phyloP scores from a whole-genome alignment of 1,140 invertebrate genomes.

The Armadillidium nasatum region DNA sequence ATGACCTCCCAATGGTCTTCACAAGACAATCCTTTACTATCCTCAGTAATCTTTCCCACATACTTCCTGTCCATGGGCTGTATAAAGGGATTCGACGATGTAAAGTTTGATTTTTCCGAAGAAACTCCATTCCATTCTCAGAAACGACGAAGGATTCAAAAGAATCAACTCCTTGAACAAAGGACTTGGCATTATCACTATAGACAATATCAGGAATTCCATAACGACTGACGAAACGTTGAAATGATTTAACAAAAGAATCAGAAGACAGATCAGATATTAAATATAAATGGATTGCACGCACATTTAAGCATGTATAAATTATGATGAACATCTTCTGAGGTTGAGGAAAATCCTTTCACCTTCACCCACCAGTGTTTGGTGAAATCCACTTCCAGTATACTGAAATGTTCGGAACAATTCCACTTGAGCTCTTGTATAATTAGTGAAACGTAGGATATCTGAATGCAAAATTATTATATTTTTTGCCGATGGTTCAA shows the following conservation, averaged over 20 bases:
- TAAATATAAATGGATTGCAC: conserved; percentile 14
- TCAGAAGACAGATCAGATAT: not conserved
- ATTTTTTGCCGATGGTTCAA: conserved; percentile 14
- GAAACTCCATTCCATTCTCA: not conserved
- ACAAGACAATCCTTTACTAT: conserved; percentile 21
- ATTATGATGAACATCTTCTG: conserved; percentile 22
- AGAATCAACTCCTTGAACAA: not conserved
- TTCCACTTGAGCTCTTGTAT: not conserved
- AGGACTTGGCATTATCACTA: conserved; percentile 19
- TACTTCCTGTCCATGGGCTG: not conserved
- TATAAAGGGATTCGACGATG: conserved; percentile 9
- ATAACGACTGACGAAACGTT: not conserved
- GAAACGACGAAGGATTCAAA: not conserved
- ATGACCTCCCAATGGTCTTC: not conserved
- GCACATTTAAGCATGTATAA: conserved; percentile 18
- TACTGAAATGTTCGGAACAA: conserved; percentile 7
- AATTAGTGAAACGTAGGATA: conserved; percentile 8
- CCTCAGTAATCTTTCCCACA: conserved; percentile 16
- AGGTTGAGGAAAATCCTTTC: not conserved
- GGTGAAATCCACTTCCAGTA: conserved; percentile 16
- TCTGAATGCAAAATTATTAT: conserved; percentile 18
- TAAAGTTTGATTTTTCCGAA: not conserved
- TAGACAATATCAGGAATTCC: conserved; percentile 5
- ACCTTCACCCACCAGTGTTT: conserved; percentile 14
- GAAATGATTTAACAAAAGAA: not conserved